phyloP scores from a whole-genome alignment of 2,888 invertebrate species.

The Mythimna ferrago region DNA sequence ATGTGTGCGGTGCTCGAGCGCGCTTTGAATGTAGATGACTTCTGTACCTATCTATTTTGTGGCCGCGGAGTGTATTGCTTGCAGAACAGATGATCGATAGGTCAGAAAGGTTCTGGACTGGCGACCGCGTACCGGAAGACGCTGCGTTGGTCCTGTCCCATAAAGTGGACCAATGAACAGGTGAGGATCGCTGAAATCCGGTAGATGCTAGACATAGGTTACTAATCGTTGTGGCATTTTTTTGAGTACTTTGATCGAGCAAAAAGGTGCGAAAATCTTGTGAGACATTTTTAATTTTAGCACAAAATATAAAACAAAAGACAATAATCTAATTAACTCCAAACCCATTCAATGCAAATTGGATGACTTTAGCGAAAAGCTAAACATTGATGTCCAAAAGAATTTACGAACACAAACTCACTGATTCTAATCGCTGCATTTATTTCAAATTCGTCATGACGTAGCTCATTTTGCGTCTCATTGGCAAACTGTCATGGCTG shows the following conservation, averaged over 20 bases:
- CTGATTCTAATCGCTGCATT: conserved; percentile 46
- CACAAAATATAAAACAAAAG: not conserved
- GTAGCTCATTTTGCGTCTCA: conserved; percentile 27
- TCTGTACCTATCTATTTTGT: too few species aligned
- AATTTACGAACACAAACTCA: conserved; percentile 42
- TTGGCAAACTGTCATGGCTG: conserved; percentile 36
- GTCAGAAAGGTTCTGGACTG: too few species aligned
- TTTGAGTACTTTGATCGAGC: not conserved
- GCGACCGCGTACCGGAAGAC: too few species aligned
- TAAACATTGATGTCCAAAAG: conserved; percentile 10
- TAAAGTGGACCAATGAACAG: too few species aligned
- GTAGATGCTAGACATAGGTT: too few species aligned
- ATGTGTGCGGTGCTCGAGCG: too few species aligned
- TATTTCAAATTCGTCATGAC: conserved; percentile 50
- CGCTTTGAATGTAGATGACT: too few species aligned
- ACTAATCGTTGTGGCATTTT: too few species aligned
- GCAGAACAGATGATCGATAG: too few species aligned
- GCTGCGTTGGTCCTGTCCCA: too few species aligned
- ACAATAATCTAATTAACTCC: not conserved
- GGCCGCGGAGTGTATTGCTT: too few species aligned
- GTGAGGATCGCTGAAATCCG: too few species aligned
- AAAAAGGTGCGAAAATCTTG: not conserved
- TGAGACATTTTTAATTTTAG: not conserved
- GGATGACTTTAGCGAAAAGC: conserved; percentile 18
- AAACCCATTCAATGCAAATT: conserved; percentile 33